Evolutionary conservation across 2,797 vertebrate genomes (phyloP), one percentile per base, ranked within the genome.

Genomic region (Falco naumanni): DNA sequence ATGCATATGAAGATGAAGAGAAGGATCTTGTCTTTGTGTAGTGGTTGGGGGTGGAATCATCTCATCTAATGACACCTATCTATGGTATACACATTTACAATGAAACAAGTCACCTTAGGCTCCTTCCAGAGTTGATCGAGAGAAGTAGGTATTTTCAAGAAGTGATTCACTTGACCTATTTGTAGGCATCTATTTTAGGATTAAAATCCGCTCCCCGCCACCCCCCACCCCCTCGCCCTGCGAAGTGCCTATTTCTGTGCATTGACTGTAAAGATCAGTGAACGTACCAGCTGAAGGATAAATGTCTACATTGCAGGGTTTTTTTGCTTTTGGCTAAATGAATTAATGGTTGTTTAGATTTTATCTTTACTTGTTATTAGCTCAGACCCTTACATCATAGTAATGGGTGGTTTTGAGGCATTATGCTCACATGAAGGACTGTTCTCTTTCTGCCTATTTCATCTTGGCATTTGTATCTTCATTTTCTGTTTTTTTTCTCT

Each of bases 141-240:
- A 92, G 59, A 93, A 84, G 39, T 19, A 92, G 60, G 48, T 63
- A 70, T 92, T 92, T 92, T 70, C 84, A 91, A 88, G 41, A 95
- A 82, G 22, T 77, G 59, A 92, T 89, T 95, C 63, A 90, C 59
- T 92, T 92, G 95, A 94, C 88, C 93, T 95, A 70, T 84, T 90
- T 96, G 84, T 79, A 82, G 63, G 43, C 56, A 70, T 41, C 77
- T 93, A 82, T 94, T 96, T 94, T 74, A 87, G 56, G 28, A 90
- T 2, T 2, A 90, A 79, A 79, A 50, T 1, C 76, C 51, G 6
- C 16, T 26, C 9, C 17, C 25, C 11, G 11, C 13, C 20, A 24
- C 10, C 28, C 7, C 11, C 29, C 28, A 41, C 39, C 39, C 9
- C 17, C 25, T 11, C 10, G 13, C 20, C 24, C 5, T 24, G 3